Conservation (phyloP, 2,113 vertebrate genomes). For the Paramisgurnus dabryanus region DNA sequence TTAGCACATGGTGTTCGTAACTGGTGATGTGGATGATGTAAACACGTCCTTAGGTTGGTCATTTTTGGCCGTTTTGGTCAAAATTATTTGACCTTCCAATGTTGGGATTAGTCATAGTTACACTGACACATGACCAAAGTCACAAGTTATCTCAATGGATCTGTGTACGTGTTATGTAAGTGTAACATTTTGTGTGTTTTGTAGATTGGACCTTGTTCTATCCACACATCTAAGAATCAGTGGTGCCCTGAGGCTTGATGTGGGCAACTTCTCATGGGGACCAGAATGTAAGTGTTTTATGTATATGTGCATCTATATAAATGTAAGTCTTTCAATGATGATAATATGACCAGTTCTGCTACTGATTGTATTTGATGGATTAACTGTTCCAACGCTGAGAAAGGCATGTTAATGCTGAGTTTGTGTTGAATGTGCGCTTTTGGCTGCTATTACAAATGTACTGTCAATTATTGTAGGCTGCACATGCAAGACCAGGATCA, state of each 20-base stretch:
- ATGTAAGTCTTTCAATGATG: slow-evolving; percentile 63
- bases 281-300: slow-evolving; percentile 87
- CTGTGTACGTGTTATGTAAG: background rate
- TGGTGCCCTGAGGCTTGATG: slow-evolving; percentile 90
- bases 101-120: slow-evolving; percentile 96
- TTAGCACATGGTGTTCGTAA: accelerated
- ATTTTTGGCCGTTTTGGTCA: slow-evolving; percentile 77
- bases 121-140: slow-evolving; percentile 80
- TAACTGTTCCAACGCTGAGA: slow-evolving; percentile 77
- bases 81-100: slow-evolving; percentile 74
- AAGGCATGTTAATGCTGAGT: slow-evolving; percentile 56
- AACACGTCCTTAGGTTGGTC: slow-evolving; percentile 84
- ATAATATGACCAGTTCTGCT: slow-evolving; percentile 75
- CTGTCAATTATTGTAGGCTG: slow-evolving; percentile 77
- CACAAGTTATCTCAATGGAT: background rate
- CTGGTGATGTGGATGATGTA: slow-evolving; percentile 84
- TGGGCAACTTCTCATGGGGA: slow-evolving; percentile 97
- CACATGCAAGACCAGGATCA: slow-evolving; percentile 96
- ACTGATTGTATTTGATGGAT: slow-evolving; percentile 80
- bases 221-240: slow-evolving; percentile 93
- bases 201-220: slow-evolving; percentile 89
- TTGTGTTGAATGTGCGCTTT: background rate
- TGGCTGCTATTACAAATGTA: background rate
- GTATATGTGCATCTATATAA: background rate
- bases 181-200: background rate